Conservation (phyloP, 2,888 invertebrate species). For the Dasysyrphus tricinctus region DNA sequence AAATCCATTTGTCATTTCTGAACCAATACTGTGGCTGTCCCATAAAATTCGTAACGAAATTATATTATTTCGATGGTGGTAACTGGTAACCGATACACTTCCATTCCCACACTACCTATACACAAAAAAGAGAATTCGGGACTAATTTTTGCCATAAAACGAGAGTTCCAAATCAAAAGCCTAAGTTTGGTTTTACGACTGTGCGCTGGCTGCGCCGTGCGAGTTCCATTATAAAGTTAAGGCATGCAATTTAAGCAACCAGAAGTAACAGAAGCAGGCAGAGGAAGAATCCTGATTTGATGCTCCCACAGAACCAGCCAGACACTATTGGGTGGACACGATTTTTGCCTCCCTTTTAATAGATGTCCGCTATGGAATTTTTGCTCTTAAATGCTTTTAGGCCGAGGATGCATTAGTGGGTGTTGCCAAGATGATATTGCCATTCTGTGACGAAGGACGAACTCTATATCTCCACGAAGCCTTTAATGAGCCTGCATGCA, state of each 20-base stretch:
- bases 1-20: conserved; percentile 72
- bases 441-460: conserved; percentile 68
- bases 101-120: conserved; percentile 63
- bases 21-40: conserved; percentile 72
- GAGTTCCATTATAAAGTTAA: conserved; percentile 48
- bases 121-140: conserved; percentile 2
- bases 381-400: conserved; percentile 49
- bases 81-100: conserved; percentile 23
- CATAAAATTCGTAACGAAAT: conserved; percentile 75
- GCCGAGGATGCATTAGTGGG: conserved; percentile 49
- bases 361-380: conserved; percentile 63
- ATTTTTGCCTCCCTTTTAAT: conserved; percentile 48
- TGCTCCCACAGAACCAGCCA: conserved; percentile 23
- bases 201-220: background rate
- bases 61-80: conserved; percentile 54
- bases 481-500: conserved; percentile 54
- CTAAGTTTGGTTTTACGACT: conserved; percentile 55
- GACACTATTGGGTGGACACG: conserved; percentile 69
- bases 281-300: conserved; percentile 45
- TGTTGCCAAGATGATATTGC: conserved; percentile 64
- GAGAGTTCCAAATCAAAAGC: conserved; percentile 22
- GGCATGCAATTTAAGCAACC: conserved; percentile 10
- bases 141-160: conserved; percentile 69
- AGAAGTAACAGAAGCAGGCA: conserved; percentile 54
- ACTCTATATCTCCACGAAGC: conserved; percentile 13